Percentiles rank a stretch among this genome's conserved stretches.
Evolutionary conservation across 2,797 vertebrate genomes (phyloP).

Genomic region (Notamacropus eugenii): DNA sequence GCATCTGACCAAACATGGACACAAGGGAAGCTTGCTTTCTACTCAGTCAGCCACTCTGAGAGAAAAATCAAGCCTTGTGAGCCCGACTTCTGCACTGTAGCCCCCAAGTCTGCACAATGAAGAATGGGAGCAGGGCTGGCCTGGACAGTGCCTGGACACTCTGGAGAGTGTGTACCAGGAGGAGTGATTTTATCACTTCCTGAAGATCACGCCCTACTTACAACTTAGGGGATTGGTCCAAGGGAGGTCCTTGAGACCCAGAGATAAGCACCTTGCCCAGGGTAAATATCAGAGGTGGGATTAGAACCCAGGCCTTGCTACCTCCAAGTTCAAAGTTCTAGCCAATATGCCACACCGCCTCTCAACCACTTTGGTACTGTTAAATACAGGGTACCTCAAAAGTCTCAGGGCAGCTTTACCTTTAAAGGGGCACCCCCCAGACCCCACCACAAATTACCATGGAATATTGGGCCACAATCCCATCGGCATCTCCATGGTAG

Average conservation of each 20-base stretch:
- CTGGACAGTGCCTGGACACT: background rate
- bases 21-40: background rate
- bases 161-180: background rate
- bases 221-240: background rate
- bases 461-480: conserved; percentile 93
- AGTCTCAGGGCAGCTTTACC: background rate
- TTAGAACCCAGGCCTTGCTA: background rate
- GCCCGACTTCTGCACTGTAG: no score
- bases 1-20: background rate
- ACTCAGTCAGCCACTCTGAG: background rate
- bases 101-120: background rate
- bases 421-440: background rate
- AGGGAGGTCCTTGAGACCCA: background rate
- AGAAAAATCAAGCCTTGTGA: background rate
- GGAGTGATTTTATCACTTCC: background rate
- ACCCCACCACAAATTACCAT: conserved; percentile 87
- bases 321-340: background rate
- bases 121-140: background rate
- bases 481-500: conserved; percentile 92
- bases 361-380: accelerated
- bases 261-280: background rate
- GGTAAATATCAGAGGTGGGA: background rate
- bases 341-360: background rate
- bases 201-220: background rate
- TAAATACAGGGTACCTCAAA: background rate